Evolutionary conservation across 2,797 vertebrate genomes (phyloP).

Genomic region (Coluber constrictor): DNA sequence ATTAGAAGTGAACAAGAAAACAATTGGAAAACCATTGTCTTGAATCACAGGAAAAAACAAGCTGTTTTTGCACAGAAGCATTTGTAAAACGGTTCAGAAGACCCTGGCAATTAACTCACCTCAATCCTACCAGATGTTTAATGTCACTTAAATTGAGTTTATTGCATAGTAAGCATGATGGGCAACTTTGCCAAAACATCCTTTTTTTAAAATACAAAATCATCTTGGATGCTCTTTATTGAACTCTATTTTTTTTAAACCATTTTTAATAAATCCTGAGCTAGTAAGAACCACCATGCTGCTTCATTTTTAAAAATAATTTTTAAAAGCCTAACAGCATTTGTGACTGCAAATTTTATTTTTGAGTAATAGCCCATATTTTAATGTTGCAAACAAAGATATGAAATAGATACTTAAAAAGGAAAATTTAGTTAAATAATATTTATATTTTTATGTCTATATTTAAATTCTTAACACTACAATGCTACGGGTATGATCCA

Average conservation of each 20-base stretch:
- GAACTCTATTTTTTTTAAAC: background rate
- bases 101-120: background rate
- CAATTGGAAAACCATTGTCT: background rate
- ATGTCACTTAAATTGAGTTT: background rate
- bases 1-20: conserved; percentile 9
- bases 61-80: background rate
- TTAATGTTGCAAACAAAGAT: background rate
- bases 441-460: background rate
- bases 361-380: background rate
- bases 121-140: background rate
- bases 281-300: background rate
- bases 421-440: background rate
- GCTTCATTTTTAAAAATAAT: background rate
- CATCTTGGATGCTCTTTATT: background rate
- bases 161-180: background rate
- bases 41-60: background rate
- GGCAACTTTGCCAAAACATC: background rate
- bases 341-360: background rate
- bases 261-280: background rate
- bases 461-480: background rate
- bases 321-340: background rate
- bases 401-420: background rate
- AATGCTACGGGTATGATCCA: background rate
- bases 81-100: background rate
- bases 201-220: background rate